phyloP scores from a whole-genome alignment of 1,140 invertebrate species.

The Tachypleus tridentatus region DNA sequence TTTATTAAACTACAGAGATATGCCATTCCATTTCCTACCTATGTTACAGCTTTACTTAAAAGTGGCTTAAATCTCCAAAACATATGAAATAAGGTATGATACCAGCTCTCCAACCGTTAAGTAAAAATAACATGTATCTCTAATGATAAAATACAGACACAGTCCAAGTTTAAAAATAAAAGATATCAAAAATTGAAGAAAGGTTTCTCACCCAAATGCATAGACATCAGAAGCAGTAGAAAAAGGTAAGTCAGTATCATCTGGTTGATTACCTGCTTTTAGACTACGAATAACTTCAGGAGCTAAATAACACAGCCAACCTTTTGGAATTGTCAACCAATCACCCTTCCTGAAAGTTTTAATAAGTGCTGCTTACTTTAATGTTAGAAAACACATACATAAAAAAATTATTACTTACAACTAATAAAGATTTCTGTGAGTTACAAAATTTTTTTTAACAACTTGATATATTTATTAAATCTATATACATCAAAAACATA shows the following conservation, averaged over 20 bases:
- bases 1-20: too few relatives aligned
- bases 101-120: too few relatives aligned
- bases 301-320: conserved; percentile 95
- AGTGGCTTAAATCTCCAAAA: too few relatives aligned
- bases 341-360: conserved; percentile 43
- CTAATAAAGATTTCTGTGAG: conserved; percentile 14
- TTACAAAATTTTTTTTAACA: conserved; percentile 6
- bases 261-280: conserved; percentile 55
- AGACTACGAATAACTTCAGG: conserved; percentile 84
- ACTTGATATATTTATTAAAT: too few relatives aligned
- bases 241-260: conserved; percentile 79
- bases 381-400: conserved; percentile 5
- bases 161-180: too few relatives aligned
- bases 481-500: too few relatives aligned
- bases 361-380: conserved; percentile 2
- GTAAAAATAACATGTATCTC: too few relatives aligned
- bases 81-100: too few relatives aligned
- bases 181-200: not conserved
- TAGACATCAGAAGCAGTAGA: conserved; percentile 86
- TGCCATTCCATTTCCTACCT: too few relatives aligned
- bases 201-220: conserved; percentile 74
- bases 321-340: conserved; percentile 80
- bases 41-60: too few relatives aligned
- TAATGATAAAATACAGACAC: too few relatives aligned
- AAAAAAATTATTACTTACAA: conserved; percentile 9